Conservation (phyloP, 1,140 invertebrate genomes). For the Ips typographus region DNA sequence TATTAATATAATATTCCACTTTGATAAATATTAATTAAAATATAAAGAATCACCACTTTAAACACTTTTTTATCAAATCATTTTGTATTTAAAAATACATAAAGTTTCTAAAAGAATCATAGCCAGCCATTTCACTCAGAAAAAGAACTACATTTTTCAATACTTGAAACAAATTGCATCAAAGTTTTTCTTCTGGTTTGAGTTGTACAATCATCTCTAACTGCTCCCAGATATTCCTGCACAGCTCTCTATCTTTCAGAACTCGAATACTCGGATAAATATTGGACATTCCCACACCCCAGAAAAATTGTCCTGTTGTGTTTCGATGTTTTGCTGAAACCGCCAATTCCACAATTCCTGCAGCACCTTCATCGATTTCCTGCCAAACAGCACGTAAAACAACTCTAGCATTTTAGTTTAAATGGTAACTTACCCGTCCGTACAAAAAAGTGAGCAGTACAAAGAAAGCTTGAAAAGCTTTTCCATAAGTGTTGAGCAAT, state of each 20-base stretch:
- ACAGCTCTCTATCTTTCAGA: not conserved
- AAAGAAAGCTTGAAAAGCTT: not conserved
- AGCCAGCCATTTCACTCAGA: too few species aligned
- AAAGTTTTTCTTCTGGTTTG: constrained; percentile 2
- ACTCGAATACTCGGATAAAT: not conserved
- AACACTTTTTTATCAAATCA: too few species aligned
- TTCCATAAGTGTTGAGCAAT: not conserved
- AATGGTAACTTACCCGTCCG: not conserved
- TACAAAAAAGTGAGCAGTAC: not conserved
- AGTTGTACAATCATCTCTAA: not conserved
- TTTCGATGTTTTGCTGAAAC: not conserved
- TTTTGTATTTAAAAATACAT: too few species aligned
- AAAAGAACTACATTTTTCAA: too few species aligned
- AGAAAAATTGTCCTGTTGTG: constrained; percentile 10
- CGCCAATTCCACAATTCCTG: not conserved
- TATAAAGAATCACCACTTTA: too few species aligned
- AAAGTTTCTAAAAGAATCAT: too few species aligned
- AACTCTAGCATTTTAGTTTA: not conserved
- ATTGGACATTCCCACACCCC: constrained; percentile 4
- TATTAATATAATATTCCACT: too few species aligned
- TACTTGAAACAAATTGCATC: not conserved
- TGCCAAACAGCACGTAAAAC: not conserved
- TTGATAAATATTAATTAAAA: too few species aligned
- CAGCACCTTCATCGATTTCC: not conserved
- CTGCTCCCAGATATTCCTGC: not conserved